Base-by-base conservation (phyloP, 2,888 invertebrate species). In the Euphydryas editha region DNA sequence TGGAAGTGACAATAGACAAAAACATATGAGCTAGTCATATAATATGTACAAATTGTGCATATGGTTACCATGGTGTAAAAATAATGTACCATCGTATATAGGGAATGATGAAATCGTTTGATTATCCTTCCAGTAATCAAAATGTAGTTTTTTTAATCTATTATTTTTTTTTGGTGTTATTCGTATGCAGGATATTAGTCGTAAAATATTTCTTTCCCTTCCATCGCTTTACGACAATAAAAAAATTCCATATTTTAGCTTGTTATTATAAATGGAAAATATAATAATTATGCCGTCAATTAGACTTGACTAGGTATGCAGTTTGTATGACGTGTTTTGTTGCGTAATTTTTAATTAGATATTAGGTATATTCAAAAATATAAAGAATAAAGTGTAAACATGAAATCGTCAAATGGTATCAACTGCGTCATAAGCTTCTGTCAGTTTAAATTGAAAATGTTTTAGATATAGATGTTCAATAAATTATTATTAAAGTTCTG, bases 381-480 rank as follows among this genome's bases (percentile, higher is more conserved):
- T n/a, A n/a, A n/a, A n/a, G n/a, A n/a, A n/a, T n/a, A n/a, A n/a
- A n/a, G n/a, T n/a, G n/a, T n/a, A n/a, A n/a, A n/a, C n/a, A n/a
- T n/a, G n/a, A n/a, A n/a, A n/a, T n/a, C 15, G 2, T 57, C 47
- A 59, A 44, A 59, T 51, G 51, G 24, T 62, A 39, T 39, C 44
- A 21, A 47, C 10, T 20, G n/a, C 44, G 37, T 65, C 59, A 58
- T 49, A 54, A 49, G 67, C 64, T 59, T 60, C 42, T 51, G 57
- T 59, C 47, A 61, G 39, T 62, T 47, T 30, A 67, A 61, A 60
- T 67, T 65, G 58, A 54, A 62, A 66, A 30, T 61, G 57, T 63
- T 65, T 58, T 71, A 69, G 67, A 36, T 44, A 68, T 69, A 69
- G 69, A 51, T 71, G 71, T 71, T 67, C 64, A 71, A 65, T 69